Conservation (phyloP, 2,888 invertebrate genomes). For the Thymelicus lineola region DNA sequence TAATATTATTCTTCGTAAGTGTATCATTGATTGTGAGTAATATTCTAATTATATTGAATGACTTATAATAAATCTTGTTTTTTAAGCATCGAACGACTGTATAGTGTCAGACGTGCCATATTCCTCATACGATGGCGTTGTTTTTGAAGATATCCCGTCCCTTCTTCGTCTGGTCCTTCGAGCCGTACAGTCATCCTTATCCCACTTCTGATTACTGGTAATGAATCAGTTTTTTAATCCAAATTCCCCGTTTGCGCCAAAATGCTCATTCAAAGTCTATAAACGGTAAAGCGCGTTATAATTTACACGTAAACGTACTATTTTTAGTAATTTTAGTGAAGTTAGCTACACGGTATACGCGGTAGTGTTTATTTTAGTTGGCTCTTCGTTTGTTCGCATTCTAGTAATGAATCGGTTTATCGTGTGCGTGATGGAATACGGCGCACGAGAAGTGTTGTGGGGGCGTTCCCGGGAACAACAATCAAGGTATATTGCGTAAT, state of each 20-base stretch:
- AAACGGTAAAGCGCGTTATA: not conserved
- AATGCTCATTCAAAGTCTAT: not conserved
- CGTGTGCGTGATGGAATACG: not conserved
- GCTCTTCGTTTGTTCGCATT: slow-evolving; percentile 13
- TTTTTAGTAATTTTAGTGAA: not conserved
- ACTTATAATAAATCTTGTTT: too few species aligned
- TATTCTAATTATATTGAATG: too few species aligned
- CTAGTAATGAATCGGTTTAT: slow-evolving; percentile 29
- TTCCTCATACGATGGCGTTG: too few species aligned
- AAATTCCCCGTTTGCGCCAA: not conserved
- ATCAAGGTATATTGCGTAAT: not conserved
- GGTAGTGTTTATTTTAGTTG: not conserved
- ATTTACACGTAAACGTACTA: not conserved
- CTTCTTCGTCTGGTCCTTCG: not conserved
- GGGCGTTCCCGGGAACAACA: not conserved
- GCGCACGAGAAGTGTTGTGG: not conserved
- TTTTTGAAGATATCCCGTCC: too few species aligned
- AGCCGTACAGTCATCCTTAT: not conserved
- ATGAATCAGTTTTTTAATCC: too few species aligned
- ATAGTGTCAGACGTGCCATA: too few species aligned
- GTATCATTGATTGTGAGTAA: too few species aligned
- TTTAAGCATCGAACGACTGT: too few species aligned
- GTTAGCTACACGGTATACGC: not conserved
- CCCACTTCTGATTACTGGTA: too few species aligned
- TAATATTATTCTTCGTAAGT: too few species aligned